Base-by-base conservation (phyloP, 35 echinoderm and acorn worm species). In the Heliocidaris erythrogramma region DNA sequence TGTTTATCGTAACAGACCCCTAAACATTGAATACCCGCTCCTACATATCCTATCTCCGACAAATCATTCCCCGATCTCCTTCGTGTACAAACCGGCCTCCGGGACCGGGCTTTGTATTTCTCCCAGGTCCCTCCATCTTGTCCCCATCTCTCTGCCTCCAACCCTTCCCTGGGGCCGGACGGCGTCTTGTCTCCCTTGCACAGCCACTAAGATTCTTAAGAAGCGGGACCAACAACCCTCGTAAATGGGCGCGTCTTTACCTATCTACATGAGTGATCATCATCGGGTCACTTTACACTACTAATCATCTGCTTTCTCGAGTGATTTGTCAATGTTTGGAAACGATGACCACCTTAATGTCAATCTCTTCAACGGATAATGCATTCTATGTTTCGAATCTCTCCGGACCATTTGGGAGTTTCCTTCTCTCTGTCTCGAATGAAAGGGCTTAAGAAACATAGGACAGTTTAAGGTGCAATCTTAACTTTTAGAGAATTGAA, bases 291-390 rank as follows among this genome's bases (percentile, higher is more conserved):
- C 29, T 89, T 16, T 47, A 32, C 31, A 89, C 87, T 89, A 18
- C 47, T 89, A 47, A 89, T 47, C 87, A 89, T 47, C 47, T 8
- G 24, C 30, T n/a, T 35, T 89, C 31, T 89, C 12, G 31, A 47
- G 31, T 32, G 47, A 89, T 47, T 89, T 32, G 47, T 89, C 31
- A 89, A 89, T 47, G 87, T 89, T 32, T 89, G 31, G 87, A 89
- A 13, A 89, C 31, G 87, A 78, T 78, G 65, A 78, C 65, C 65
- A 78, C 18, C 65, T 78, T 78, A 78, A 78, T 78, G 65, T 78
- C 65, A 78, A 78, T 78, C 65, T 78, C 65, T 78, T 78, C 7
- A 78, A 78, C 65, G 65, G 65, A 78, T 78, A 78, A 78, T 78
- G 65, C 65, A 18, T 78, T 78, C 65, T 78, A 78, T 78, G 65